Base-by-base conservation (phyloP, 2,888 invertebrate genomes). In the Troilus luridus region DNA sequence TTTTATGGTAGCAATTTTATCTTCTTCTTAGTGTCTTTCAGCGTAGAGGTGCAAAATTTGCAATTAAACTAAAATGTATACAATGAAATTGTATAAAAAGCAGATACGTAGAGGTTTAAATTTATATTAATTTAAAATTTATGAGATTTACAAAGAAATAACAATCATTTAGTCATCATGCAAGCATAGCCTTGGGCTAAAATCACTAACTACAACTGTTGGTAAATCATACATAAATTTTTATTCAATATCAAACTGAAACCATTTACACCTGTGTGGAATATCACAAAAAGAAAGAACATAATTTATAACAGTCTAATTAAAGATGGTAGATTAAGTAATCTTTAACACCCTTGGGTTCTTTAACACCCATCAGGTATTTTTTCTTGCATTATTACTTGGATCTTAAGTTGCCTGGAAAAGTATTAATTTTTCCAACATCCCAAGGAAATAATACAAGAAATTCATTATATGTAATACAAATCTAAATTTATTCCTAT, bases 211-310 rank as follows among this genome's bases (percentile, higher is more conserved):
- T 27, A 67, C 3, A 11, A 67, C 9, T 41, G 24, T 67, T 24
- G 24, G 24, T 67, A 14, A 14, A 67, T 67, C 24, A 9, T n/a
- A 67, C 67, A 67, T 41, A 77, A 6, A 77, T 17, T 17, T 77
- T 8, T 67, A 67, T 85, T 24, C 11, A 88, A 24, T 10, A 0
- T 24, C 58, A 58, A 56, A 88, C 24, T 21, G 8, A 58, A 24
- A 56, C n/a, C 56, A 58, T 59, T 24, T 88, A 88, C 56, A 60
- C 62, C 62, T 60, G 60, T 72, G 72, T 89, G 72, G 90, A 72
- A 90, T 90, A 90, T 90, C 90, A 90, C 90, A 90, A 90, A 56
- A 72, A 90, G 72, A 90, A 90, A 72, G n/a, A 90, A 77, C 17
- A 90, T 90, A 90, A 56, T 77, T 77, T 41, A 90, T 56, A 90